Conservation (phyloP, 2,113 vertebrate species). For the Lipotes vexillifer region DNA sequence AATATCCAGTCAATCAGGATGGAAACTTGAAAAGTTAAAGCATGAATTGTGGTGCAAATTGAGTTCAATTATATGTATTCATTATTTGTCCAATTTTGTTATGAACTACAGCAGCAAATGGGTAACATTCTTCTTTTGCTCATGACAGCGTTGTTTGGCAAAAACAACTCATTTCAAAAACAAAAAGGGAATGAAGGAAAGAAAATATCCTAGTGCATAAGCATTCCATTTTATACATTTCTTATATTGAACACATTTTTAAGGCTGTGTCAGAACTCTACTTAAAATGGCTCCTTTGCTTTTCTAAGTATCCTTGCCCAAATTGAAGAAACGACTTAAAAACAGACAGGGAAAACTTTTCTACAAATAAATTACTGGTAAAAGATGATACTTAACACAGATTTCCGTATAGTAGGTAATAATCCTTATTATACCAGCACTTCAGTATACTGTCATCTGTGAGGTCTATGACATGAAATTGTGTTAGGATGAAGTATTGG, state of each 20-base stretch:
- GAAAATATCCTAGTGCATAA: background rate
- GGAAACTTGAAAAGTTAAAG: background rate
- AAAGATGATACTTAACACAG: background rate
- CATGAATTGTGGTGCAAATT: background rate
- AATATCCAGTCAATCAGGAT: background rate
- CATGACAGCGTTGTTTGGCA: background rate
- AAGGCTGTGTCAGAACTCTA: background rate
- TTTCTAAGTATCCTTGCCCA: background rate
- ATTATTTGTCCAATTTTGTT: conserved; percentile 42
- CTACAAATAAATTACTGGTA: background rate
- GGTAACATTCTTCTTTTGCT: background rate
- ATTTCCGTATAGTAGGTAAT: background rate
- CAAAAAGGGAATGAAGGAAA: background rate
- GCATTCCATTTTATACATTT: background rate
- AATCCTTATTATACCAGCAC: background rate
- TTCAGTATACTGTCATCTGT: background rate
- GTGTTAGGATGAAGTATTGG: background rate
- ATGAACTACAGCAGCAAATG: background rate
- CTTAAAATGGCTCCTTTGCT: background rate
- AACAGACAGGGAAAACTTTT: background rate
- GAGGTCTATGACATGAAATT: background rate
- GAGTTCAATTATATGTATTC: background rate
- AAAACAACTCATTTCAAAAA: background rate
- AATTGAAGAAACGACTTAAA: background rate
- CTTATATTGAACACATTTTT: background rate